Percentiles rank a stretch among this genome's conserved stretches.
These are phyloP conservation scores for Nesometra sesokonis DNA, from an alignment of 35 echinoderm and acorn worm genomes.

Conservation along the genomic window DNA sequence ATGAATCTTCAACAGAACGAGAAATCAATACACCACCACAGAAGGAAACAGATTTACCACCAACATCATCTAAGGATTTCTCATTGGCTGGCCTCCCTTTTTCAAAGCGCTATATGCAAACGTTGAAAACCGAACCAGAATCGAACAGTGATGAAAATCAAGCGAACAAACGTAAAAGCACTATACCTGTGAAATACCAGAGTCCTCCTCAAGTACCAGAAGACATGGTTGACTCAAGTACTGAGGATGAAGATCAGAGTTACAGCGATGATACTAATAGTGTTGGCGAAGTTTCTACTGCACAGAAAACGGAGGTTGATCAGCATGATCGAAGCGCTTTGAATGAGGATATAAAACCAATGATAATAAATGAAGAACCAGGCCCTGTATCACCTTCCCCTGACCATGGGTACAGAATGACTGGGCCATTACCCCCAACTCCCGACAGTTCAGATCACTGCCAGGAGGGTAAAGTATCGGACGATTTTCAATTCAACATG, in stretches of 20 bases:
- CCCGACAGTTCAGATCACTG: not conserved
- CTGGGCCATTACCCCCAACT: not conserved
- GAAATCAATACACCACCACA: not conserved
- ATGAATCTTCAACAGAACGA: too few species aligned
- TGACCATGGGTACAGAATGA: not conserved
- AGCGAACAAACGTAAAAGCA: not conserved
- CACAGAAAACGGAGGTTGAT: not conserved
- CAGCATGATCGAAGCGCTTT: not conserved
- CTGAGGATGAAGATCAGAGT: not conserved
- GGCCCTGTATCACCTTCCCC: not conserved
- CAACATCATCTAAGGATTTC: not conserved
- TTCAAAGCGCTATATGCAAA: not conserved
- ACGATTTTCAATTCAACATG: not conserved
- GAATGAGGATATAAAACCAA: not conserved
- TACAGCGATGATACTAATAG: not conserved
- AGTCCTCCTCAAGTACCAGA: not conserved
- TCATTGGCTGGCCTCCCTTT: not conserved
- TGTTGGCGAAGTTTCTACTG: not conserved
- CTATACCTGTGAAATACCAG: not conserved
- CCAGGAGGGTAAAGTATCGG: not conserved
- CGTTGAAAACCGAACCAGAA: not conserved
- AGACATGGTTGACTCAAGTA: not conserved
- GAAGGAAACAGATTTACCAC: not conserved
- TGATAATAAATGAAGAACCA: not conserved
- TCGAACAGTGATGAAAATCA: not conserved